phyloP scores from a whole-genome alignment of 2,888 invertebrate species.

The Rhamphomyia laevipes region DNA sequence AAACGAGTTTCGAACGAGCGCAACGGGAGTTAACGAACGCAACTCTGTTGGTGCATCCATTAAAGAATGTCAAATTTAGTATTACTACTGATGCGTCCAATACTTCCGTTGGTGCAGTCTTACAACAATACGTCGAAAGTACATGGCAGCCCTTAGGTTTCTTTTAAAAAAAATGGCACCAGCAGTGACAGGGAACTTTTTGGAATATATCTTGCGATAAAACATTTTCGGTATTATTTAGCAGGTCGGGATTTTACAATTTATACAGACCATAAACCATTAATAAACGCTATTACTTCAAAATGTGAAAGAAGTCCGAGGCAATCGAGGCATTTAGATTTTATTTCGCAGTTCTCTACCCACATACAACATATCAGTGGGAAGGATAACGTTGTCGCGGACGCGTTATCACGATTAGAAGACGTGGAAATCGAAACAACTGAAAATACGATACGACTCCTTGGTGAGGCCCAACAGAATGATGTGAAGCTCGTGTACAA shows the following conservation, averaged over 20 bases:
- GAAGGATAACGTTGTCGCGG: too few relatives aligned
- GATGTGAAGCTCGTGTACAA: too few relatives aligned
- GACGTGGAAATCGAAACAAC: too few relatives aligned
- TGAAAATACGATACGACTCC: too few relatives aligned
- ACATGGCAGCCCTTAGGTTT: constrained; percentile 29
- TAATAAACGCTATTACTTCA: background rate
- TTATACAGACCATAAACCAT: constrained; percentile 5
- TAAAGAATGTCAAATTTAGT: background rate
- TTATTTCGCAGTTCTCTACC: background rate
- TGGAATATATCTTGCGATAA: constrained; percentile 30
- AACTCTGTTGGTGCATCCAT: constrained; percentile 1
- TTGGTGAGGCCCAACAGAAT: too few relatives aligned
- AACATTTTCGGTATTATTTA: constrained; percentile 12
- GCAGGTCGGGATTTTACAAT: constrained; percentile 9
- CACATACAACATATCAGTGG: too few relatives aligned
- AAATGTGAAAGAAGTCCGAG: too few relatives aligned
- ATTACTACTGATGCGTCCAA: constrained; percentile 6
- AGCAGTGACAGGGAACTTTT: constrained; percentile 28
- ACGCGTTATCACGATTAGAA: too few relatives aligned
- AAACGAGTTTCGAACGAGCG: background rate
- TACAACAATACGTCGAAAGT: constrained; percentile 20
- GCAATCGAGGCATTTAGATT: background rate
- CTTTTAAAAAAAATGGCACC: constrained; percentile 24
- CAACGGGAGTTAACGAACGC: background rate
- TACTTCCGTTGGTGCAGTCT: constrained; percentile 4